Conservation (phyloP, 2,888 invertebrate genomes). For the Oligia latruncula region DNA sequence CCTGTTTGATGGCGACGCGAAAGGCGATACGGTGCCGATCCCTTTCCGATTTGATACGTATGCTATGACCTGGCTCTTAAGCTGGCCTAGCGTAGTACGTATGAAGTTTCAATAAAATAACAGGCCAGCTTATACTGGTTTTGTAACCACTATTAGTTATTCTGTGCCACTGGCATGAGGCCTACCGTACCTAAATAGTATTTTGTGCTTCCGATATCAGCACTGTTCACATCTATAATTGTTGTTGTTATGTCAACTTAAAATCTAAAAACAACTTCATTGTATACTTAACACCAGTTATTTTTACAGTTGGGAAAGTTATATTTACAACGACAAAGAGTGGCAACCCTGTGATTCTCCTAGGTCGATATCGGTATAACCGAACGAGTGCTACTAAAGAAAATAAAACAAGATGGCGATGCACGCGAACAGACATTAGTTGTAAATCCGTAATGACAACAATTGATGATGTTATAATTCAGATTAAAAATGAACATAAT, state of each 20-base stretch:
- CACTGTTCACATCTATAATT: neutral
- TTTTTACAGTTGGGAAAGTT: neutral
- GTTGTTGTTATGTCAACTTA: neutral
- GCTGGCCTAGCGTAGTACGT: too few relatives aligned
- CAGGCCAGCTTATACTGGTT: too few relatives aligned
- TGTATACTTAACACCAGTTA: neutral
- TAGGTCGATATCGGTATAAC: slow-evolving; percentile 19
- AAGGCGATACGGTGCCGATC: too few relatives aligned
- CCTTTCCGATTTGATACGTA: too few relatives aligned
- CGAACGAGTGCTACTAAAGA: neutral
- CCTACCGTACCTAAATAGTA: too few relatives aligned
- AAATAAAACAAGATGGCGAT: slow-evolving; percentile 2
- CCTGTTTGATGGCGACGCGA: too few relatives aligned
- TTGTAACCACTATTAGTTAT: too few relatives aligned
- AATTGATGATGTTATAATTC: slow-evolving; percentile 27
- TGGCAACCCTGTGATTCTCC: slow-evolving; percentile 18
- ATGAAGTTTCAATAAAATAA: too few relatives aligned
- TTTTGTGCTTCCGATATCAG: neutral
- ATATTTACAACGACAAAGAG: slow-evolving; percentile 4
- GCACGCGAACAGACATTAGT: slow-evolving; percentile 30
- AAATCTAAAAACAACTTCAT: neutral
- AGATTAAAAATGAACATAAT: slow-evolving; percentile 12
- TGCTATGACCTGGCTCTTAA: too few relatives aligned
- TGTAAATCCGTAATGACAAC: slow-evolving; percentile 65
- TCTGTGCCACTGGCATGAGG: too few relatives aligned